Conservation (phyloP, 2,113 vertebrate genomes). For the Condylura cristata region DNA sequence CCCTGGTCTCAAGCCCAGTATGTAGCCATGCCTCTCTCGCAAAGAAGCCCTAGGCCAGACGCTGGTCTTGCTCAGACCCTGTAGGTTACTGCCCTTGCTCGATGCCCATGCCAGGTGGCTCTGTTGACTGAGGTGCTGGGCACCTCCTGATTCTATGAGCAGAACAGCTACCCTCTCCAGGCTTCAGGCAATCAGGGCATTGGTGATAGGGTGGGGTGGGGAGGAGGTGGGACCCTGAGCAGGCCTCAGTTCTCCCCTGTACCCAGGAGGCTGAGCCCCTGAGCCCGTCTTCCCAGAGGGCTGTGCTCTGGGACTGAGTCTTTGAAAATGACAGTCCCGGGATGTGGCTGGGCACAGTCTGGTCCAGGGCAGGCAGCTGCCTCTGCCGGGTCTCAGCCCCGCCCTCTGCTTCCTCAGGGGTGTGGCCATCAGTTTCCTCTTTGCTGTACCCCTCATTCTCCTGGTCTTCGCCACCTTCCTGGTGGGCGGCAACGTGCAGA, state of each 20-base stretch:
- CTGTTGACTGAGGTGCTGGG: not conserved
- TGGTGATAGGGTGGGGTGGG: not conserved
- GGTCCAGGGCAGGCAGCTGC: not conserved
- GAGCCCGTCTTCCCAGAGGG: not conserved
- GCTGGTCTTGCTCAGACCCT: not conserved
- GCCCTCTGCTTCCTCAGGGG: conserved; percentile 78
- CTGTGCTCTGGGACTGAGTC: not conserved
- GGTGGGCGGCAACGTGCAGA: conserved; percentile 88
- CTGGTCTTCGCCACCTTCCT: conserved; percentile 87
- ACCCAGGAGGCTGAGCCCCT: not conserved
- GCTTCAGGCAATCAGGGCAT: not conserved
- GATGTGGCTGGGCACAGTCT: not conserved
- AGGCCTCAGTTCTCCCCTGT: not conserved
- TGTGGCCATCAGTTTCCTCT: conserved; percentile 85
- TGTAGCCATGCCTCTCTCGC: not conserved
- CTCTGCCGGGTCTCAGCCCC: rapidly evolving
- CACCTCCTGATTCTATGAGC: not conserved
- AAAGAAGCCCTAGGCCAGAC: not conserved
- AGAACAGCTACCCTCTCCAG: not conserved
- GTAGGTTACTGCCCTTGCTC: not conserved
- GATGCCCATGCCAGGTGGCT: not conserved
- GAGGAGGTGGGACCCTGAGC: not conserved
- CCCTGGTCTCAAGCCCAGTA: not conserved
- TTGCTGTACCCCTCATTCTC: conserved; percentile 88
- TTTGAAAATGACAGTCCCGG: not conserved